Base-by-base conservation (phyloP, 1,140 invertebrate species). In the Dysdera silvatica region DNA sequence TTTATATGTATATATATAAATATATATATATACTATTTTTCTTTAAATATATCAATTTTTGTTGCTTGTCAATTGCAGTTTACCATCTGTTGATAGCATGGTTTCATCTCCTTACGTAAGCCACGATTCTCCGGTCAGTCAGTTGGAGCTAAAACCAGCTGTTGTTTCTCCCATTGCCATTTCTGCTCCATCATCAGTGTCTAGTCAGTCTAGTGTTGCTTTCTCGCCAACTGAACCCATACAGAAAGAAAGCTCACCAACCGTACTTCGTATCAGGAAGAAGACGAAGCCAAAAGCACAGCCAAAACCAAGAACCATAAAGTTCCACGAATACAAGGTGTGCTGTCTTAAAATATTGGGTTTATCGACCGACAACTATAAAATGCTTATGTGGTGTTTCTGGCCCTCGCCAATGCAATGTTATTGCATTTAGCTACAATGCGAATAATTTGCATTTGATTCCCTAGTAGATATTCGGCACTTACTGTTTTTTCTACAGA, bases 251-350 rank as follows among this genome's bases (percentile, higher is more conserved):
- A 45, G 37, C 18, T 12, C 4, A 31, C 24, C 45, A 40, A 47
- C 61, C 40, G 45, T 53, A n/a, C n/a, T n/a, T 12, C 89, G 88
- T 71, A 89, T 87, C 69, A 79, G 87, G 45, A 94, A 94, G 76
- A 95, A 95, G 77, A 85, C 84, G 26, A 93, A 91, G 74, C 85
- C 85, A 52, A 88, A 90, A 72, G 82, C 85, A 5, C 80, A 84
- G 61, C 83, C 85, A 0, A 96, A 96, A 75, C 84, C 90, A 2
- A 84, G 90, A 62, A 91, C 87, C 33, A 95, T 97, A 61, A 98
- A 98, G 79, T 98, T 98, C 77, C 94, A 98, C 76, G 95, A 98
- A 75, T 97, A 98, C 76, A 97, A 97, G 78, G 83, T 83, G 68
- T 71, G 67, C 63, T 57, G 41, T 12, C 23, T 31, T 49, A n/a